Evolutionary conservation across 2,113 vertebrate species (phyloP).

Genomic region (Noturus placidus): DNA sequence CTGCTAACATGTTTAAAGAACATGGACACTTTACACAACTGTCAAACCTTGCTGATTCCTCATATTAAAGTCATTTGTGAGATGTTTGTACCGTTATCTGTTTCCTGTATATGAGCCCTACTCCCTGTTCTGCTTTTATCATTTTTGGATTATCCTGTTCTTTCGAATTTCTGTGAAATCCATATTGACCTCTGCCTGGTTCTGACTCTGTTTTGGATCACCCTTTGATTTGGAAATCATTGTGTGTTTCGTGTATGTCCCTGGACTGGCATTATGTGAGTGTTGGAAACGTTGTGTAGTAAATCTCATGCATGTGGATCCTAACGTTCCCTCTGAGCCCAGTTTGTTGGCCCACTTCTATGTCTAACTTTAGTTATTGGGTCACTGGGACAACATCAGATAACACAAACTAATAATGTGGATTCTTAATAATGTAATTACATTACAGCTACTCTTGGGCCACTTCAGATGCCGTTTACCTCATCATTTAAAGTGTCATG

Average conservation of each 20-base stretch:
- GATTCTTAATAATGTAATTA: conserved; percentile 4
- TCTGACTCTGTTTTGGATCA: not conserved
- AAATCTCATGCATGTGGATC: not conserved
- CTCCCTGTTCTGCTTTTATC: not conserved
- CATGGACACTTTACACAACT: not conserved
- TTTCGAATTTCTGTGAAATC: not conserved
- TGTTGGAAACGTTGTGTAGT: not conserved
- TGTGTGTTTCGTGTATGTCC: not conserved
- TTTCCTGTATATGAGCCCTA: not conserved
- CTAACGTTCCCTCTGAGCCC: not conserved
- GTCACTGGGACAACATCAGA: conserved; percentile 43
- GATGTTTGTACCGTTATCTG: not conserved
- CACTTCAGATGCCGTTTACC: not conserved
- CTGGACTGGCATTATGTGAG: not conserved
- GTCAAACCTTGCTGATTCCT: not conserved
- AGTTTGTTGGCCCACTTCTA: conserved; percentile 60
- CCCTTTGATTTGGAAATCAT: not conserved
- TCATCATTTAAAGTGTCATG: not conserved
- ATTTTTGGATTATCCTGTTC: not conserved
- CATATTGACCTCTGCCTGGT: not conserved
- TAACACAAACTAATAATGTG: not conserved
- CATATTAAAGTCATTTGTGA: not conserved
- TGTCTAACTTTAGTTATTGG: conserved; percentile 59
- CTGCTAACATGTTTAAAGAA: not conserved
- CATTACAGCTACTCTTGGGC: not conserved